phyloP scores from a whole-genome alignment of 2,888 invertebrate genomes.

The Camptogramma bilineatum region DNA sequence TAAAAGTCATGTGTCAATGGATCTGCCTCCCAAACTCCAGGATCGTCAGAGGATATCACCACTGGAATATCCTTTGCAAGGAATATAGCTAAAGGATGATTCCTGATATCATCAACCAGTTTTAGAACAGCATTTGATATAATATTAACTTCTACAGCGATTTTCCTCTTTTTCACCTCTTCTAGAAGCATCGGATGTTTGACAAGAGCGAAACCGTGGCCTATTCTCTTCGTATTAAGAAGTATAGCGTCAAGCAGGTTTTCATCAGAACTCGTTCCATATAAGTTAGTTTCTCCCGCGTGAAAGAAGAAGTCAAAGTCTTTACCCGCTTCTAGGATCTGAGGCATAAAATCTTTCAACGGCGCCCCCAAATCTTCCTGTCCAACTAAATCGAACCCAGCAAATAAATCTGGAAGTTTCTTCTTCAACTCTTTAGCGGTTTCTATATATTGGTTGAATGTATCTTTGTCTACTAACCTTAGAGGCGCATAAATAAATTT shows the following conservation, averaged over 20 bases:
- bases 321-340: conserved; percentile 77
- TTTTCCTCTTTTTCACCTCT: conserved; percentile 84
- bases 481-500: conserved; percentile 89
- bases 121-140: conserved; percentile 91
- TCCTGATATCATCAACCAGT: conserved; percentile 89
- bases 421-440: conserved; percentile 74
- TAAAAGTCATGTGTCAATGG: conserved; percentile 90
- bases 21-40: conserved; percentile 90
- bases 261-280: conserved; percentile 87
- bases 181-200: conserved; percentile 90
- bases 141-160: conserved; percentile 91
- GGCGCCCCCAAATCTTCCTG: conserved; percentile 91
- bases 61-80: conserved; percentile 89
- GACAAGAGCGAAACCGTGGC: conserved; percentile 90
- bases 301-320: conserved; percentile 90
- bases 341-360: conserved; percentile 83
- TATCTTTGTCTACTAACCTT: conserved; percentile 71
- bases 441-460: conserved; percentile 77
- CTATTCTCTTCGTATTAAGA: conserved; percentile 90
- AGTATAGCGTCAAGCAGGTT: conserved; percentile 91
- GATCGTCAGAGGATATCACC: conserved; percentile 92
- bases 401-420: conserved; percentile 88
- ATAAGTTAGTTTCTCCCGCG: conserved; percentile 93
- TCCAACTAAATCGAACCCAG: conserved; percentile 93
- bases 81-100: conserved; percentile 89